Conservation (phyloP, 2,797 vertebrate species). For the Paedocypris micromegethes region DNA sequence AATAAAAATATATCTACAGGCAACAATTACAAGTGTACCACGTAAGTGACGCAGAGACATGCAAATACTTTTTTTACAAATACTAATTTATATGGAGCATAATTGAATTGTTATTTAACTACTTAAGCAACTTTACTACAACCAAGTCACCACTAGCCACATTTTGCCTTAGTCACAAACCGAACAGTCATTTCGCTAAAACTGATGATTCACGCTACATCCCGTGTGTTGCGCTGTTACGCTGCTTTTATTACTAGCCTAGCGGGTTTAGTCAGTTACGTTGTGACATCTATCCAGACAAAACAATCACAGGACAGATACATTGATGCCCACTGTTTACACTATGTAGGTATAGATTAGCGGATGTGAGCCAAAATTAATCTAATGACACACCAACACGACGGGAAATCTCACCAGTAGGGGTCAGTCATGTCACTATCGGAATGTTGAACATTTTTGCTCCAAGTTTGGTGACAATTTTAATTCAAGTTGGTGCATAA, state of each 20-base stretch:
- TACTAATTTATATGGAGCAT: no score
- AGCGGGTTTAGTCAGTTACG: constrained; percentile 62
- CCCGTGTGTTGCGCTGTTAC: constrained; percentile 43
- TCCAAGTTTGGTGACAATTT: no score
- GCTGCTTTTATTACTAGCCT: constrained; percentile 55
- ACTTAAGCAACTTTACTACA: no score
- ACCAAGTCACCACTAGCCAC: no score
- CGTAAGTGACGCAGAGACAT: no score
- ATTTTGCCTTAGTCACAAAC: no score
- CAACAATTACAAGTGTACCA: no score
- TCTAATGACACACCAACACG: not conserved
- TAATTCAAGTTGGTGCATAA: no score
- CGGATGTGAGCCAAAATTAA: not conserved
- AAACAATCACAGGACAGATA: constrained; percentile 36
- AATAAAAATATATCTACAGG: no score
- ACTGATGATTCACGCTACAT: not conserved
- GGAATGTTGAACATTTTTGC: not conserved
- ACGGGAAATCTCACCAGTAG: constrained; percentile 17
- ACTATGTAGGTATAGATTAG: constrained; percentile 12
- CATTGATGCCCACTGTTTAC: constrained; percentile 11
- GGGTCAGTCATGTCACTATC: constrained; percentile 16
- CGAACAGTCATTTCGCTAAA: constrained; percentile 4
- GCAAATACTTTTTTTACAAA: no score
- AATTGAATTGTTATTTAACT: no score
- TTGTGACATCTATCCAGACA: constrained; percentile 50